Conservation (phyloP, 37 sponge, comb jelly and placozoan genomes). For the Ianthella basta region DNA sequence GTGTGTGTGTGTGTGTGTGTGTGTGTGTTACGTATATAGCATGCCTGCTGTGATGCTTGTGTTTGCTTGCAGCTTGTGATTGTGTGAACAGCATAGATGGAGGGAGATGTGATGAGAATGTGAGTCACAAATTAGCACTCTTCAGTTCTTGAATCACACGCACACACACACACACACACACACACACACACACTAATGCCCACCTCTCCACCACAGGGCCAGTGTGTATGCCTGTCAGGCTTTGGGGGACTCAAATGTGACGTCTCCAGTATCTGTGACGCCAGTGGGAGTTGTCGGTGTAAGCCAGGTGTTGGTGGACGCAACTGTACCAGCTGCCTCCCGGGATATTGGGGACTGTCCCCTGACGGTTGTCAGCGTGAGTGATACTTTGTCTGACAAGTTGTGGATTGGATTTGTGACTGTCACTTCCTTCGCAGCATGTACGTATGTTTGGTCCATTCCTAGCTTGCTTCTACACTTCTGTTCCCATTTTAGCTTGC, state of each 20-base stretch:
- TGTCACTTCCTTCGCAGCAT: no score
- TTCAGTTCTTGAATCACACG: no score
- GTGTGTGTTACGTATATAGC: not conserved
- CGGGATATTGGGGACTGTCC: not conserved
- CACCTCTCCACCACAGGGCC: no score
- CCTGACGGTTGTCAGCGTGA: not conserved
- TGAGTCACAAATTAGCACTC: not conserved
- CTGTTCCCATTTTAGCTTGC: not conserved
- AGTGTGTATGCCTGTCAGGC: not conserved
- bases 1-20: not conserved
- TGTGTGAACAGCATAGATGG: not conserved
- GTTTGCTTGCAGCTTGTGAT: not conserved
- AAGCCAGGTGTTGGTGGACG: slow-evolving; percentile 4
- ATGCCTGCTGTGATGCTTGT: not conserved
- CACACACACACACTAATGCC: no score
- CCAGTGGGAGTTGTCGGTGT: not conserved
- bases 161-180: no score
- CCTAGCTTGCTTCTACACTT: no score
- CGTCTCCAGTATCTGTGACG: not conserved
- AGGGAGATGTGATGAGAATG: not conserved
- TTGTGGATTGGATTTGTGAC: no score
- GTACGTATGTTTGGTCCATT: no score
- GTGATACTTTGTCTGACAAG: no score
- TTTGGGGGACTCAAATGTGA: not conserved
- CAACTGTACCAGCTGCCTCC: not conserved